Base-by-base conservation (phyloP, 2,797 vertebrate species). In the Gymnoscopelus microlampas region DNA sequence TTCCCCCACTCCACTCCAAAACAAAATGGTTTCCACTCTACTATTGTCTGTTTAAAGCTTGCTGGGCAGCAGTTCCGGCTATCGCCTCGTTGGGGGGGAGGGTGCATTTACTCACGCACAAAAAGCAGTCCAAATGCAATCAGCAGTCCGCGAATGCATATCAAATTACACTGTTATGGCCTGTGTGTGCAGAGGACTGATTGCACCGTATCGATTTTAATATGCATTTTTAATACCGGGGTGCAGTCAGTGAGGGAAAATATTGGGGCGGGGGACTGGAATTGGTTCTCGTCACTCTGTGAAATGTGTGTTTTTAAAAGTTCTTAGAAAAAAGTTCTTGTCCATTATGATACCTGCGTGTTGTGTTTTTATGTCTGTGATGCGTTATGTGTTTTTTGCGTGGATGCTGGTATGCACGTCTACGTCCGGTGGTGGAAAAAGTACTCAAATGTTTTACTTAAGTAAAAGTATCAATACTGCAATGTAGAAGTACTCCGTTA, bases 91-190 rank as follows among this genome's bases (percentile, higher is more conserved):
- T 3, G 12, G 48, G 50, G 56, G 32, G 65, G 64, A 24, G 56
- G 39, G 8, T 44, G 7, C 29, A 60, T 75, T 35, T 8, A 58
- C 56, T 60, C n/a, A 8, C 53, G 48, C 32, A 14, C 49, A 14
- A 71, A 53, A 66, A 75, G 74, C 57, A 80, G 54, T 71, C 57
- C 48, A 32, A 60, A 61, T 62, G 53, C 56, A 81, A 74, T 85
- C 62, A 74, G 49, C 48, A 47, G 58, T 55, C 1, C 23, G 12
- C 32, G 50, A 2, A 66, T 70, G 50, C 32, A 48, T 19, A 50
- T 73, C 11, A 55, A 23, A 57, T 55, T 55, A 24, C 26, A 32
- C 47, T 44, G 26, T 51, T 54, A n/a, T 14, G 13, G 29, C 68
- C 60, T 59, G 26, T 53, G 26, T 53, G 26, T 39, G 10, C n/a